Evolutionary conservation across 2,888 invertebrate species (phyloP).

Genomic region (Xanthorhoe designata): DNA sequence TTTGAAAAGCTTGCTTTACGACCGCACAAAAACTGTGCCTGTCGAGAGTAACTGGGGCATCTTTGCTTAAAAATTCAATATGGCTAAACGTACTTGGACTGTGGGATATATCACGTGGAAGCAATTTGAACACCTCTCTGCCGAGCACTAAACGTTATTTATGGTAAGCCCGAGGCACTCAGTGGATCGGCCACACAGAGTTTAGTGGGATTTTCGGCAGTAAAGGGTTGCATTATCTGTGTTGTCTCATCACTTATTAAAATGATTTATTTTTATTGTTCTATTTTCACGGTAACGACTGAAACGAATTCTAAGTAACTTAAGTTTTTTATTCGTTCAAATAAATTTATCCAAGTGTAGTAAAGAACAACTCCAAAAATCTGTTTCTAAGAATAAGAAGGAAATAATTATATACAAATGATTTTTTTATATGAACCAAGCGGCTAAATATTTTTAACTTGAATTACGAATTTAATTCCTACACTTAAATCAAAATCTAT

Average conservation of each 20-base stretch:
- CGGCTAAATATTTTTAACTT: too few species aligned
- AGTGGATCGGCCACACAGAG: constrained; percentile 75
- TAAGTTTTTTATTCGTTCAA: background rate
- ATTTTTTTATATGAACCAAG: too few species aligned
- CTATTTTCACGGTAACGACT: constrained; percentile 7
- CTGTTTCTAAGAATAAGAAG: too few species aligned
- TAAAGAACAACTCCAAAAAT: background rate
- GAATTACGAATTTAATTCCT: too few species aligned
- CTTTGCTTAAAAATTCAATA: constrained; percentile 81
- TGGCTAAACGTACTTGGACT: constrained; percentile 74
- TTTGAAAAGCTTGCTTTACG: constrained; percentile 60
- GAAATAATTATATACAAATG: too few species aligned
- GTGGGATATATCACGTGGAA: constrained; percentile 80
- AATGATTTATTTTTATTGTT: constrained; percentile 38
- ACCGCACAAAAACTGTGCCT: constrained; percentile 49
- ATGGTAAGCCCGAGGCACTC: constrained; percentile 78
- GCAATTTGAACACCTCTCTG: constrained; percentile 82
- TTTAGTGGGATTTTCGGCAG: constrained; percentile 72
- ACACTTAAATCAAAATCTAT: too few species aligned
- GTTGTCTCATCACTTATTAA: constrained; percentile 49
- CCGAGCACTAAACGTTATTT: constrained; percentile 81
- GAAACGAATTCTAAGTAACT: background rate
- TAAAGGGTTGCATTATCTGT: constrained; percentile 55
- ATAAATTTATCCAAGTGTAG: background rate
- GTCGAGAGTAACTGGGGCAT: constrained; percentile 50